A percentile compares a stretch with the other conserved stretches of the same genome.
Evolutionary conservation across 2,113 vertebrate species (phyloP).

Genomic region (Lophius piscatorius): DNA sequence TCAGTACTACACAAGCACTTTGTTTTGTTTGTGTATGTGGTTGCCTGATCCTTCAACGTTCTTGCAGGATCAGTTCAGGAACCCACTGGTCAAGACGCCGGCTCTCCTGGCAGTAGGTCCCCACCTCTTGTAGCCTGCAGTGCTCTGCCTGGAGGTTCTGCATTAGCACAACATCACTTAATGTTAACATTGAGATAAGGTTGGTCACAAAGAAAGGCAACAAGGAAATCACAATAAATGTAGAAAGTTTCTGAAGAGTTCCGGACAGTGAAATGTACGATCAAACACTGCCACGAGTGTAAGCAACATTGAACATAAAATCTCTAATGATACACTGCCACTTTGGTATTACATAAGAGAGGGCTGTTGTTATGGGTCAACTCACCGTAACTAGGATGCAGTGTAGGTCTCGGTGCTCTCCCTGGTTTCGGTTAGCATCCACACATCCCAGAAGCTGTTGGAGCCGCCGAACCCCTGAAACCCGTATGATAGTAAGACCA

Average conservation of each 20-base stretch:
- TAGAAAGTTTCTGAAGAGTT: no score
- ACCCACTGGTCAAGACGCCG: slow-evolving; percentile 89
- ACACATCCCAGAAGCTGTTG: slow-evolving; percentile 80
- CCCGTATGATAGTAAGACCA: slow-evolving; percentile 90
- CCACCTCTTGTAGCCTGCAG: slow-evolving; percentile 86
- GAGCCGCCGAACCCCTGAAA: slow-evolving; percentile 86
- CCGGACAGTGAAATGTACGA: no score
- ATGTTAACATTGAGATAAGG: background rate
- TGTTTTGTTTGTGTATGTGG: background rate
- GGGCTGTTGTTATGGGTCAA: slow-evolving; percentile 6
- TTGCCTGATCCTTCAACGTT: slow-evolving; percentile 76
- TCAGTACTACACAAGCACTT: no score
- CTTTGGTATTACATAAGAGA: slow-evolving; percentile 22
- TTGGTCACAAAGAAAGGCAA: background rate
- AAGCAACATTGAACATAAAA: no score
- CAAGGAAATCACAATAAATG: background rate
- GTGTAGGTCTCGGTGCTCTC: slow-evolving; percentile 88
- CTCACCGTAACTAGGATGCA: slow-evolving; percentile 93
- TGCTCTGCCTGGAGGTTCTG: slow-evolving; percentile 87
- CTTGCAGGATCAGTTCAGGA: slow-evolving; percentile 85
- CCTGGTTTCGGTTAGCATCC: slow-evolving; percentile 65
- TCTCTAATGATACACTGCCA: background rate
- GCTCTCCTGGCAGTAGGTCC: slow-evolving; percentile 88
- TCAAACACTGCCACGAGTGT: no score
- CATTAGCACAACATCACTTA: background rate